Base-by-base conservation (phyloP, 2,888 invertebrate genomes). In the Drosophila anceps region DNA sequence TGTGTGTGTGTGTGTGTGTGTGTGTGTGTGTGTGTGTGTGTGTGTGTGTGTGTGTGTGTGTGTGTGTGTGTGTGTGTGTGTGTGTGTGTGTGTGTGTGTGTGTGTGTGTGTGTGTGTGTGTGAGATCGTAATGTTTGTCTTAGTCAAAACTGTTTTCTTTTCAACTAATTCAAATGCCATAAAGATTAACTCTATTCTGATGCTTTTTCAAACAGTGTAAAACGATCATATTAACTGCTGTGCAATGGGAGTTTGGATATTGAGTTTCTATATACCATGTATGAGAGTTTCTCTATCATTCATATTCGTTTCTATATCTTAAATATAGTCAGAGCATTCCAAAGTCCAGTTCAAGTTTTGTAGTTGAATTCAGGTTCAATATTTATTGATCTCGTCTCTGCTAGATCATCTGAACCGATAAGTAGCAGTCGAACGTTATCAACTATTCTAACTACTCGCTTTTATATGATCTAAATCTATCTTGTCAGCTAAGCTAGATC, bases 1-100 rank as follows among this genome's bases (percentile, higher is more conserved):
- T 57, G 61, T 35, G 65, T 5, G 46, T 50, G 66, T 35, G 62
- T 63, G 15, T n/a, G 10, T 54, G 31, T 50, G 41, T 54, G 59
- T 57, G 58, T 57, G 61, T 35, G 65, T 5, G 46, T 50, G 66
- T 35, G 62, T 63, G 15, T n/a, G 10, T 54, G 31, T 50, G 41
- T 54, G 59, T 57, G 58, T 57, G 61, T 35, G 65, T 5, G 46
- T 50, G 66, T 35, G 62, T 63, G 15, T n/a, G n/a, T n/a, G n/a
- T n/a, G n/a, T n/a, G n/a, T n/a, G n/a, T n/a, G n/a, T n/a, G 41
- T 71, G 55, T 50, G 59, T 57, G 63, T 57, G 58, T 63, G 59
- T 35, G 41, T 20, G 31, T 29, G n/a, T 20, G 35, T 13, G 54
- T 48, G 64, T 44, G 65, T 41, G 31, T 51, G 62, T 46, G 59